A percentile compares a stretch with the other conserved stretches of the same genome.
These are phyloP conservation scores for Scomber scombrus DNA, from an alignment of 2,113 vertebrate genomes.

Conservation along the genomic window DNA sequence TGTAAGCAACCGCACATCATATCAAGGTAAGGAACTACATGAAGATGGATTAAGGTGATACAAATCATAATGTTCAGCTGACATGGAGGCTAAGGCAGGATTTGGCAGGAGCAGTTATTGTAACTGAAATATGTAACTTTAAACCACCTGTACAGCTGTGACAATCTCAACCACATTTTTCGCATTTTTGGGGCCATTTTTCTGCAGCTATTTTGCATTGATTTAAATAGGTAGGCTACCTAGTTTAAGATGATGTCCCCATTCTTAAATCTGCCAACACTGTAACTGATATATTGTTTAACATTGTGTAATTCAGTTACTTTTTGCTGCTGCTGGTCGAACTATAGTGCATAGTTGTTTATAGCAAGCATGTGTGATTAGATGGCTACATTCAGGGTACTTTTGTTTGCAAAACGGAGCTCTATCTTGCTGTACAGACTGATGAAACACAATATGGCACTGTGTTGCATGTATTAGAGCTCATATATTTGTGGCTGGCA, in stretches of 20 bases:
- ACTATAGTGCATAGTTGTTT: constrained; percentile 14
- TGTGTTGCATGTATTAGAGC: constrained; percentile 55
- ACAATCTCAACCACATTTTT: too few relatives aligned
- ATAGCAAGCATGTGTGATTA: not conserved
- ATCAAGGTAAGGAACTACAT: too few relatives aligned
- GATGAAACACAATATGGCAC: constrained; percentile 54
- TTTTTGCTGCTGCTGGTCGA: not conserved
- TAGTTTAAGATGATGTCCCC: too few relatives aligned
- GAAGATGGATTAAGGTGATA: too few relatives aligned
- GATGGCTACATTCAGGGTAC: constrained; percentile 6
- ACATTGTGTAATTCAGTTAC: not conserved
- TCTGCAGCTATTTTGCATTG: too few relatives aligned
- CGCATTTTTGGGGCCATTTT: too few relatives aligned
- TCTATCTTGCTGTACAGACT: constrained; percentile 25
- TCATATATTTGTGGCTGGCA: constrained; percentile 66
- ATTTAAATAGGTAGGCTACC: too few relatives aligned
- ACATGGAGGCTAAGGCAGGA: not conserved
- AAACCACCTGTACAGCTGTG: too few relatives aligned
- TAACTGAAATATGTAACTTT: too few relatives aligned
- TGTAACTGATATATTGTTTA: too few relatives aligned
- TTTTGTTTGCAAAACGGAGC: constrained; percentile 38
- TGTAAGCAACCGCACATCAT: too few relatives aligned
- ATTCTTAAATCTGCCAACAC: too few relatives aligned
- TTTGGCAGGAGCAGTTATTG: not conserved
- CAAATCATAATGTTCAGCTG: not conserved